Evolutionary conservation across 2,888 invertebrate species (phyloP).

Genomic region (Mythimna impura): DNA sequence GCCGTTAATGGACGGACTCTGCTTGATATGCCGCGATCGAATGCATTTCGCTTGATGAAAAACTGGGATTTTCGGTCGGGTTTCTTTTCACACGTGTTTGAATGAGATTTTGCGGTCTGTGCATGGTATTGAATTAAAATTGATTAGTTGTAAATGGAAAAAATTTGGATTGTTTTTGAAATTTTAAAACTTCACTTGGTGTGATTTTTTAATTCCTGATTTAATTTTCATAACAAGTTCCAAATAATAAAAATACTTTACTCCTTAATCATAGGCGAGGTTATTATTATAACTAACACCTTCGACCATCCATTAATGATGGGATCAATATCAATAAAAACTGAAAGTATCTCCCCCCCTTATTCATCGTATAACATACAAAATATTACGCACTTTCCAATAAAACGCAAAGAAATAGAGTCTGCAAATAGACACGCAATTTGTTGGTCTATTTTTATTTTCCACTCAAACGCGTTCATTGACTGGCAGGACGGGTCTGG

Average conservation of each 20-base stretch:
- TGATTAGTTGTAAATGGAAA: neutral
- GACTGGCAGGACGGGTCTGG: constrained; percentile 45
- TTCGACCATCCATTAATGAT: neutral
- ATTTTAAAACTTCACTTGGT: neutral
- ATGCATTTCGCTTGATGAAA: constrained; percentile 81
- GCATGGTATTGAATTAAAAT: neutral
- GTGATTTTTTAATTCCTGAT: neutral
- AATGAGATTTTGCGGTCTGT: constrained; percentile 1
- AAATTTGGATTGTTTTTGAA: neutral
- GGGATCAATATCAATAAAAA: neutral
- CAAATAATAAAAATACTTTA: neutral
- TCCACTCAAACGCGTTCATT: constrained; percentile 54
- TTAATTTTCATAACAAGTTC: neutral
- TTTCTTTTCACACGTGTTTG: constrained; percentile 26
- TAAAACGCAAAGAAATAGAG: constrained; percentile 33
- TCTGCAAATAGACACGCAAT: constrained; percentile 36
- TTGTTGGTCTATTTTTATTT: constrained; percentile 47
- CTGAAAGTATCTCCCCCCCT: neutral
- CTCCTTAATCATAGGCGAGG: too few species aligned
- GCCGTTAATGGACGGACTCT: constrained; percentile 81
- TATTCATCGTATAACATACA: neutral
- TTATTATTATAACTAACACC: neutral
- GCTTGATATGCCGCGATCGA: constrained; percentile 81
- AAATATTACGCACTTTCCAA: constrained; percentile 26
- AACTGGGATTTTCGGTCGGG: constrained; percentile 54